Evolutionary conservation across 2,888 invertebrate species (phyloP).

Genomic region (Cephus nigrinus): DNA sequence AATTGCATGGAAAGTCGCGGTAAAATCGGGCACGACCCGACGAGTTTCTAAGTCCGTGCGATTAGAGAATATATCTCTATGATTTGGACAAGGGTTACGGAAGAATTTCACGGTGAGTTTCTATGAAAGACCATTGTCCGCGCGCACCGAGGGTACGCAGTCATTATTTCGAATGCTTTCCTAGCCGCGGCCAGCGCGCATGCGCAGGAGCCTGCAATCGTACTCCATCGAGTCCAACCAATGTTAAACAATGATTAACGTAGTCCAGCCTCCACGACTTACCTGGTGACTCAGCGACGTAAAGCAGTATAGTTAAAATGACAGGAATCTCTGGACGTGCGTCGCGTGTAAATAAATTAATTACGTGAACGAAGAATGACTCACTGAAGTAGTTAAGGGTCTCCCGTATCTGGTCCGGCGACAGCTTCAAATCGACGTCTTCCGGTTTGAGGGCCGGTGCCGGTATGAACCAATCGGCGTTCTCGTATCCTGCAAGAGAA

Average conservation of each 20-base stretch:
- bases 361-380: slow-evolving; percentile 64
- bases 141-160: background rate
- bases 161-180: background rate
- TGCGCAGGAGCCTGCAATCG: background rate
- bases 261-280: background rate
- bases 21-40: background rate
- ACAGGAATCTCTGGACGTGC: background rate
- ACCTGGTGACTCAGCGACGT: background rate
- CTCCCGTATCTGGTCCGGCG: slow-evolving; percentile 95
- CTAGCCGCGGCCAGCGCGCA: background rate
- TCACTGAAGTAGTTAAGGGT: slow-evolving; percentile 97
- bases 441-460: slow-evolving; percentile 83
- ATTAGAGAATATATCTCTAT: background rate
- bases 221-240: background rate
- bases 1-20: background rate
- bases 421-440: slow-evolving; percentile 82
- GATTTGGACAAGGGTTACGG: background rate
- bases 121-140: background rate
- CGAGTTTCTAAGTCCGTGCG: background rate
- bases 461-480: slow-evolving; percentile 94
- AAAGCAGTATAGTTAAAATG: background rate
- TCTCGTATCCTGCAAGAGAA: slow-evolving; percentile 80
- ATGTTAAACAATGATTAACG: background rate
- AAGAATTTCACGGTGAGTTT: background rate
- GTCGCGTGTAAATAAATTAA: background rate